phyloP scores from a whole-genome alignment of 2,797 vertebrate species.

The Macropodus opercularis region DNA sequence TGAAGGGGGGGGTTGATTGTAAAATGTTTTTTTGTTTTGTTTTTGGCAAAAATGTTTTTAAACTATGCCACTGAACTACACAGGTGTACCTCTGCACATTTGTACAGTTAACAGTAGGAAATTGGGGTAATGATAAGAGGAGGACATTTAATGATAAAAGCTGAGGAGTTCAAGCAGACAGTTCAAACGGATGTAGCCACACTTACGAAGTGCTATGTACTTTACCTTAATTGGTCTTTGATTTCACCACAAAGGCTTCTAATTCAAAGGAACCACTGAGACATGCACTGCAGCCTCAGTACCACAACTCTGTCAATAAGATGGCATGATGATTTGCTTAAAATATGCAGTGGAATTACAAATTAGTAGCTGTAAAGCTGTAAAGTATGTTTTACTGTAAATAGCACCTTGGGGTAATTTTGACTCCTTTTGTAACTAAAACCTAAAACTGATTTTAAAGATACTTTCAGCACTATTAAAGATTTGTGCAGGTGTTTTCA shows the following conservation, averaged over 20 bases:
- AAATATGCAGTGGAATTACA: slow-evolving; percentile 47
- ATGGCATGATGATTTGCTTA: slow-evolving; percentile 30
- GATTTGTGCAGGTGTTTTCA: slow-evolving; percentile 58
- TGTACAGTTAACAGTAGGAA: slow-evolving; percentile 66
- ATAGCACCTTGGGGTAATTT: slow-evolving; percentile 80
- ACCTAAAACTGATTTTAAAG: slow-evolving; percentile 74
- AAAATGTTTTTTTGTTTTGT: slow-evolving; percentile 60
- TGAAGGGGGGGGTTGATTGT: slow-evolving; percentile 72
- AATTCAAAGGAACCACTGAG: slow-evolving; percentile 32
- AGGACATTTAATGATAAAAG: slow-evolving; percentile 46
- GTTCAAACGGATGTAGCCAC: slow-evolving; percentile 38
- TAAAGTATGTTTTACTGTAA: slow-evolving; percentile 86
- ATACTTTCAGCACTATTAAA: slow-evolving; percentile 69
- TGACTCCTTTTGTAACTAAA: slow-evolving; percentile 81
- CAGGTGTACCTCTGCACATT: slow-evolving; percentile 66
- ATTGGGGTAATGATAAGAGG: slow-evolving; percentile 36
- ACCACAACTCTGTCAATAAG: slow-evolving; percentile 20
- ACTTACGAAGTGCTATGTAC: slow-evolving; percentile 70
- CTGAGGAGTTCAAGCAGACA: slow-evolving; percentile 66
- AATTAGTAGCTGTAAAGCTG: slow-evolving; percentile 82
- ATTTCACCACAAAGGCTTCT: slow-evolving; percentile 38
- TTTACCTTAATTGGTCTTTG: slow-evolving; percentile 43
- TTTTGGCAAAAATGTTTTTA: slow-evolving; percentile 56
- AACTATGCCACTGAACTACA: slow-evolving; percentile 64
- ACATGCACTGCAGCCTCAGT: slow-evolving; percentile 31